Evolutionary conservation across 2,888 invertebrate genomes (phyloP), one percentile per base, ranked within the genome.

Genomic region (Nymphalis c-album): DNA sequence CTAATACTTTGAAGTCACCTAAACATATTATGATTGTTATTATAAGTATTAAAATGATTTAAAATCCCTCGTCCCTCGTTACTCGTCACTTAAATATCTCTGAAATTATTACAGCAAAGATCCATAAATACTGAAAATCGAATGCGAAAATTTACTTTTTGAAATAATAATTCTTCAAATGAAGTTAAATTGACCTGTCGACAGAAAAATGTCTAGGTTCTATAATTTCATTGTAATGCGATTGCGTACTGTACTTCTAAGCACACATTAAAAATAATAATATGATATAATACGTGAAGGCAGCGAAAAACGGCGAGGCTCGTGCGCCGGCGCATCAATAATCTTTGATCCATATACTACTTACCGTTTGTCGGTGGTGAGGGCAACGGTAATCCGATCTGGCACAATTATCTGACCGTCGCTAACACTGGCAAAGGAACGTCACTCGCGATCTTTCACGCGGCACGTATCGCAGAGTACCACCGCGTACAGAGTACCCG

Each of bases 331-430:
- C 60, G 60, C 45, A 57, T 57, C 57, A 40, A 57, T 57, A 57
- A 40, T 57, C 40, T 57, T n/a, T 40, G 40, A 53, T 51, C 40
- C 48, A 48, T 63, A 58, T 53, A 46, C 63, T 26, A 22, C 64
- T 64, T 64, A 64, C 64, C 64, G 64, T 64, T 64, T 58, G 64
- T 58, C 48, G 47, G 48, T 35, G 64, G 46, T 31, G 58, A 58
- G 57, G 58, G 48, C 57, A 57, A 64, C 64, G 57, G 64, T 64
- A 64, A 58, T 48, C 48, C 57, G 57, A 57, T 57, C 58, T 64
- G 64, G 40, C 57, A 64, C 58, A 64, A 58, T 64, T 47, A 58
- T 58, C 48, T 55, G 63, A 55, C 63, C 63, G 55, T 22, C 51
- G 53, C 35, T 53, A 53, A 55, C 55, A 63, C 45, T 45, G 40